Conservation (phyloP, 2,797 vertebrate genomes). For the Catostomus latipinnis region DNA sequence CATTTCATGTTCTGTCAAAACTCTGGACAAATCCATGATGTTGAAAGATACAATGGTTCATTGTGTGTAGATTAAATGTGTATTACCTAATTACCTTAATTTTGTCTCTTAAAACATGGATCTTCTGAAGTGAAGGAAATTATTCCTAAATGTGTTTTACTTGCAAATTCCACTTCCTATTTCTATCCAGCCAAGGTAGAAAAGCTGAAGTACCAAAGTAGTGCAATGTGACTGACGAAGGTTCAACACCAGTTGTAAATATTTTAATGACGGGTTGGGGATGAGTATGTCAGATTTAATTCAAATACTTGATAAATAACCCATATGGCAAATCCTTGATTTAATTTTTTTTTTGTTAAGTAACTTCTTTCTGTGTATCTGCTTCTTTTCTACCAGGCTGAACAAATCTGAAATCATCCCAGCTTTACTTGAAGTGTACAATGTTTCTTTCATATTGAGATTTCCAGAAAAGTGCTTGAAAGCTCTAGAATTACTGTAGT, state of each 20-base stretch:
- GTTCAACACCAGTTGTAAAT: slow-evolving; percentile 41
- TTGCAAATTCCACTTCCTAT: slow-evolving; percentile 37
- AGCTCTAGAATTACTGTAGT: not conserved
- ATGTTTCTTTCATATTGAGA: not conserved
- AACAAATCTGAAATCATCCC: slow-evolving; percentile 28
- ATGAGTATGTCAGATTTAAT: not conserved
- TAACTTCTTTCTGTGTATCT: slow-evolving; percentile 14
- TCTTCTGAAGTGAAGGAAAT: slow-evolving; percentile 40
- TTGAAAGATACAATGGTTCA: slow-evolving; percentile 34
- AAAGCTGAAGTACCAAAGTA: slow-evolving; percentile 51
- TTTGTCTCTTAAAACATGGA: slow-evolving; percentile 38
- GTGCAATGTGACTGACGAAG: slow-evolving; percentile 36
- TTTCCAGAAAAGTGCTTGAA: slow-evolving; percentile 16
- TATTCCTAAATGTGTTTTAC: slow-evolving; percentile 20
- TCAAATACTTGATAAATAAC: slow-evolving; percentile 28
- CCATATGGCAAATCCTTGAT: not conserved
- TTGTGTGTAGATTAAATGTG: slow-evolving; percentile 50
- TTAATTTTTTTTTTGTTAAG: not conserved
- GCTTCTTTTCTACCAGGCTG: slow-evolving; percentile 41
- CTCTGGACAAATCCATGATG: slow-evolving; percentile 35
- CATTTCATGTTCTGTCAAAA: slow-evolving; percentile 9
- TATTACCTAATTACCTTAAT: slow-evolving; percentile 1
- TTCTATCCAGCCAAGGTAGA: slow-evolving; percentile 50
- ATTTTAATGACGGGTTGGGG: slow-evolving; percentile 21
- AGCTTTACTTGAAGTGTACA: slow-evolving; percentile 32